Percentiles rank a stretch among this genome's conserved stretches.
Evolutionary conservation across 1,140 invertebrate species (phyloP).

Genomic region (Lepidurus arcticus): DNA sequence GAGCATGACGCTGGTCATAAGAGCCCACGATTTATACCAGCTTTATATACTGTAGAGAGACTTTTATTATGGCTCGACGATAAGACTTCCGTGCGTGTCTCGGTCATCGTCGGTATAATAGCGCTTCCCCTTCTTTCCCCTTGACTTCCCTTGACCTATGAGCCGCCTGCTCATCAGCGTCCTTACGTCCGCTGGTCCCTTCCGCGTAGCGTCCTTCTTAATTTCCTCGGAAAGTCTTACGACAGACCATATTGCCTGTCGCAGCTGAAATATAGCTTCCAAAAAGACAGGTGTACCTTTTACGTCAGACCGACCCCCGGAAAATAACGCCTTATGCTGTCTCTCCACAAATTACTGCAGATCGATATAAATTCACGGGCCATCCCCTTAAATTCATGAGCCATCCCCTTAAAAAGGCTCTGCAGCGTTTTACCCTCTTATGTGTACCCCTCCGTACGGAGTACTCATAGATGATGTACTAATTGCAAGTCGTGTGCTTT

Average conservation of each 20-base stretch:
- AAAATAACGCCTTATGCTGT: not conserved
- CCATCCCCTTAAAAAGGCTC: not conserved
- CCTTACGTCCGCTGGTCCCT: not conserved
- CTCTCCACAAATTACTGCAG: not conserved
- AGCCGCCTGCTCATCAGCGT: not conserved
- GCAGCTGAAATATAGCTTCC: no score
- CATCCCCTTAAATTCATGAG: not conserved
- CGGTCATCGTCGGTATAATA: not conserved
- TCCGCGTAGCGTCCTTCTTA: no score
- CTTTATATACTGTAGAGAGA: not conserved
- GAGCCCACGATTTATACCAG: not conserved
- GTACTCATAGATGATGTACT: not conserved
- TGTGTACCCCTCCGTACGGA: no score
- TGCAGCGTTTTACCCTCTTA: no score
- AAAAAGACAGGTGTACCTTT: no score
- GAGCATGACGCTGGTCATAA: not conserved
- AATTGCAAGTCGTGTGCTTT: slow-evolving; percentile 35
- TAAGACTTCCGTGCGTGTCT: slow-evolving; percentile 4
- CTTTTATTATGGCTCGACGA: not conserved
- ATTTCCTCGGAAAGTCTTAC: no score
- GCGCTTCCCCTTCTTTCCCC: not conserved
- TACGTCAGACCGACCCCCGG: not conserved
- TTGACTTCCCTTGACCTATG: not conserved
- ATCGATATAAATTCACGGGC: not conserved
- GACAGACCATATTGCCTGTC: no score